Conservation (phyloP, 2,113 vertebrate species). For the Anolis sagrei region DNA sequence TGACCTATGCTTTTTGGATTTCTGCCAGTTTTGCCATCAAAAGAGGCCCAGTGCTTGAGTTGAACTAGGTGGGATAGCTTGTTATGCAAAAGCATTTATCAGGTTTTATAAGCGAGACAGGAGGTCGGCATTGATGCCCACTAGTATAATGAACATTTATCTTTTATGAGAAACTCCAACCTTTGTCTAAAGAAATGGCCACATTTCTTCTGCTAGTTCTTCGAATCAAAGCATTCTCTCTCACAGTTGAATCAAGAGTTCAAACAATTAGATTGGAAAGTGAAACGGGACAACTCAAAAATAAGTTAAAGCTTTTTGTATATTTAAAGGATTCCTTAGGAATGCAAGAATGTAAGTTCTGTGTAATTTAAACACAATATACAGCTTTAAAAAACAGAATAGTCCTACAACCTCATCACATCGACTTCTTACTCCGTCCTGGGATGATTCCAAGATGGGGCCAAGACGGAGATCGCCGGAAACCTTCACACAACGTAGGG, state of each 20-base stretch:
- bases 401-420: too few relatives aligned
- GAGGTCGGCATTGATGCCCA: background rate
- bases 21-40: slow-evolving; percentile 6
- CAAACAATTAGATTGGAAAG: background rate
- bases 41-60: background rate
- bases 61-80: background rate
- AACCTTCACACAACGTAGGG: too few relatives aligned
- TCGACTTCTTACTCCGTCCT: too few relatives aligned
- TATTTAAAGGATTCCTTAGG: background rate
- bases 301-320: background rate
- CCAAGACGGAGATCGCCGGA: too few relatives aligned
- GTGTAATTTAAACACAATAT: background rate
- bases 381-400: background rate
- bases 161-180: slow-evolving; percentile 1
- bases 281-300: background rate
- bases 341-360: background rate
- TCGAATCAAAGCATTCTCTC: background rate
- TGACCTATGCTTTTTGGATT: slow-evolving; percentile 13
- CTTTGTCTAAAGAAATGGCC: background rate
- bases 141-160: background rate
- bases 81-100: background rate
- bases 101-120: background rate
- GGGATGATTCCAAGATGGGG: too few relatives aligned
- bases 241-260: background rate
- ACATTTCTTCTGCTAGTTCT: background rate